Conservation (phyloP, 2,888 invertebrate species). For the Prosapia bicincta region DNA sequence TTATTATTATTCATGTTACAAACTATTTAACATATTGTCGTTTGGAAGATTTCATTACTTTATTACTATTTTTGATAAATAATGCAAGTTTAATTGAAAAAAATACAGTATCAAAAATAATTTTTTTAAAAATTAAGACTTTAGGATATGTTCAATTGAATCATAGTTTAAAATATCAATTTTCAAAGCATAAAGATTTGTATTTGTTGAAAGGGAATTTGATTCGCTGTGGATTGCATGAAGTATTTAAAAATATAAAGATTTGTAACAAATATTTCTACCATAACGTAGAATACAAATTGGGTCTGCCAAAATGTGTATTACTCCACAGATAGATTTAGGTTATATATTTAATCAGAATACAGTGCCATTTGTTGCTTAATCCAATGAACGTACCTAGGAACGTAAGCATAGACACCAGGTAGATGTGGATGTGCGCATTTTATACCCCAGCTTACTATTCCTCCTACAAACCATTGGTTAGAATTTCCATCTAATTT, state of each 20-base stretch:
- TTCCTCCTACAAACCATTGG: constrained; percentile 83
- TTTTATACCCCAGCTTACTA: constrained; percentile 87
- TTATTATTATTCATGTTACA: neutral
- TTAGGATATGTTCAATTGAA: neutral
- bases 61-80: neutral
- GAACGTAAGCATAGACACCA: constrained; percentile 83
- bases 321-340: neutral
- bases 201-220: neutral
- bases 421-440: constrained; percentile 83
- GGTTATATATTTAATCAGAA: constrained; percentile 47
- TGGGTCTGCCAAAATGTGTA: neutral
- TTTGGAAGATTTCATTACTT: neutral
- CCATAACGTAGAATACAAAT: neutral
- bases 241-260: too few relatives aligned
- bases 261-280: too few relatives aligned
- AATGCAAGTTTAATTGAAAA: neutral
- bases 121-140: neutral
- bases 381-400: constrained; percentile 80
- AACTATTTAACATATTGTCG: neutral
- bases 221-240: too few relatives aligned
- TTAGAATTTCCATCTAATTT: constrained; percentile 58
- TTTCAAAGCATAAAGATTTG: neutral
- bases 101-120: neutral
- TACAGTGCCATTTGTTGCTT: constrained; percentile 64
- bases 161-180: neutral